Evolutionary conservation across 2,797 vertebrate genomes (phyloP).

Genomic region (Leucoraja ocellata): DNA sequence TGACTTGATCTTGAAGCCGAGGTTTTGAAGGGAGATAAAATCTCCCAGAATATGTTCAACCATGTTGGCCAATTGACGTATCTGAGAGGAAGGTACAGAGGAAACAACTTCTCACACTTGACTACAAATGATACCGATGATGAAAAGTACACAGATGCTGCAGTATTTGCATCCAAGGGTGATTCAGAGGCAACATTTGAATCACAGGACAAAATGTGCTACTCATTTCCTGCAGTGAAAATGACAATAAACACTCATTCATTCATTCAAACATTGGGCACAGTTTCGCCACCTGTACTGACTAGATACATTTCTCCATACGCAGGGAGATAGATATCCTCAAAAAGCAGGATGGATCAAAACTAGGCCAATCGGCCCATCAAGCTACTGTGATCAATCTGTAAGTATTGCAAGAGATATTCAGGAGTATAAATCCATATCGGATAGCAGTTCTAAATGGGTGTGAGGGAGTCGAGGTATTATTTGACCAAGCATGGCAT

Average conservation of each 20-base stretch:
- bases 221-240: background rate
- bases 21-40: background rate
- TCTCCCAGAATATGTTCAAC: background rate
- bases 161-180: background rate
- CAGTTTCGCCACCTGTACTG: no score
- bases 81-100: background rate
- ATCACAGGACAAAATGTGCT: background rate
- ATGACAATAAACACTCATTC: background rate
- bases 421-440: background rate
- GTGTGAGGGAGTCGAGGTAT: no score
- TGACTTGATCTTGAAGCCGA: background rate
- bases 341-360: background rate
- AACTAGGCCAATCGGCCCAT: background rate
- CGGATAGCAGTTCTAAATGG: background rate
- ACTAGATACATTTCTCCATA: background rate
- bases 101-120: background rate
- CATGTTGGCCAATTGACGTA: background rate
- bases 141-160: background rate
- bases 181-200: background rate
- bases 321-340: background rate
- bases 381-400: background rate
- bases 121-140: background rate
- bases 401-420: background rate
- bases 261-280: background rate
- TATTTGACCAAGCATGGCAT: no score